These are phyloP conservation scores for Drymodes brunneopygia DNA, from an alignment of 2,113 vertebrate species.

Conservation along the genomic window DNA sequence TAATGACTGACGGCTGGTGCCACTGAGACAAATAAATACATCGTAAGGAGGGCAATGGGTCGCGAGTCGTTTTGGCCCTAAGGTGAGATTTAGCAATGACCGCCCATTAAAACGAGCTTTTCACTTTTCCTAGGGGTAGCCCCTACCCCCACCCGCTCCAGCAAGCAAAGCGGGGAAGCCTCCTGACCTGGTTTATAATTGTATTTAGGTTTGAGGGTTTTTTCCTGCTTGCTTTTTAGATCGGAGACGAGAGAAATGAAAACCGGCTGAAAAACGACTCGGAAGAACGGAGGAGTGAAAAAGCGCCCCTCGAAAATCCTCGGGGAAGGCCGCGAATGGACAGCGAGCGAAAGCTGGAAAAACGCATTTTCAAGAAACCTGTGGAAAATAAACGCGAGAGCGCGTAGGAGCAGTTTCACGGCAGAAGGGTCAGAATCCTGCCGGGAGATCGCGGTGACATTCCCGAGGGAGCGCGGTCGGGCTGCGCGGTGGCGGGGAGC, in stretches of 20 bases:
- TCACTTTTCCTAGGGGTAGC: conserved; percentile 39
- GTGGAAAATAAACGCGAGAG: neutral
- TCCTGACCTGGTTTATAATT: neutral
- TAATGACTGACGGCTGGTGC: conserved; percentile 60
- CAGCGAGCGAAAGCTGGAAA: neutral
- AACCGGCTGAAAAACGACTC: neutral
- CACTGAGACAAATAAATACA: conserved; percentile 61
- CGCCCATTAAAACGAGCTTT: conserved; percentile 59
- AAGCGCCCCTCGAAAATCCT: neutral
- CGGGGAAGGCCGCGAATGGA: neutral
- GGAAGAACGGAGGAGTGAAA: neutral
- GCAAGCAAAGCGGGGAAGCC: neutral
- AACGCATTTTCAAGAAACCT: neutral
- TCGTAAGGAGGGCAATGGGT: conserved; percentile 62
- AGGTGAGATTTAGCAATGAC: conserved; percentile 58
- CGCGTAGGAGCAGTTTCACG: neutral
- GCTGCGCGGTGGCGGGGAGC: neutral
- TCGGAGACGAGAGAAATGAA: neutral
- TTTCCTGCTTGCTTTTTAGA: neutral
- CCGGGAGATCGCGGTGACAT: neutral
- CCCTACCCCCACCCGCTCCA: neutral
- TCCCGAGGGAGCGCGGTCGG: neutral
- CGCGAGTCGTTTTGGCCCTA: conserved; percentile 54
- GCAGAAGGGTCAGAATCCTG: neutral
- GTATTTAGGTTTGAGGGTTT: neutral